phyloP scores from a whole-genome alignment of 53 echinoderm and acorn worm species.

The Echinometra lucunter region DNA sequence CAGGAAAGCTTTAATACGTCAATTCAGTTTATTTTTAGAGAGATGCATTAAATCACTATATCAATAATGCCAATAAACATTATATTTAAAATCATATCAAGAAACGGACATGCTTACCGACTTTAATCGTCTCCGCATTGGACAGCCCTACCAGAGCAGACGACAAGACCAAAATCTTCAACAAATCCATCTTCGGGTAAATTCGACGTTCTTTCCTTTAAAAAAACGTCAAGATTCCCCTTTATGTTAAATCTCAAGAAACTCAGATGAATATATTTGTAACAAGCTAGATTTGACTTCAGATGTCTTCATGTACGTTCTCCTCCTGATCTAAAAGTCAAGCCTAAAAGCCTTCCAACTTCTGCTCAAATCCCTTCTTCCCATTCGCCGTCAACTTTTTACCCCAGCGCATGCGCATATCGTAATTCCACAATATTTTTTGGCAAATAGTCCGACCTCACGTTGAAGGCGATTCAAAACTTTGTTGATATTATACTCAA shows the following conservation, averaged over 20 bases:
- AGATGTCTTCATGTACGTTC: background rate
- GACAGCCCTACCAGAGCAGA: constrained; percentile 1
- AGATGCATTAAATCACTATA: too few relatives aligned
- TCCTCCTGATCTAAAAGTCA: constrained; percentile 20
- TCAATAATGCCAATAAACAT: too few relatives aligned
- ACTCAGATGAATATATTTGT: background rate
- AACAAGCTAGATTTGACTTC: background rate
- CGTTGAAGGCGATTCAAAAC: background rate
- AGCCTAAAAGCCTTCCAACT: constrained; percentile 15
- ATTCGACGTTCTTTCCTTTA: background rate
- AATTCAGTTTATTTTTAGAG: background rate
- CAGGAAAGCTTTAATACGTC: background rate
- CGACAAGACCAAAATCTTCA: background rate
- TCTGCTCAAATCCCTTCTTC: constrained; percentile 7
- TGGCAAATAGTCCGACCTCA: background rate
- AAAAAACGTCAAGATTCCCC: background rate
- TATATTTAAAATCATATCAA: too few relatives aligned
- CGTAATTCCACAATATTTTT: background rate
- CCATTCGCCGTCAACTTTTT: constrained; percentile 36
- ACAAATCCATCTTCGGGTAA: constrained; percentile 30
- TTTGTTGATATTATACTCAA: constrained; percentile 35
- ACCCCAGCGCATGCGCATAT: constrained; percentile 45
- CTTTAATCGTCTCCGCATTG: constrained; percentile 6
- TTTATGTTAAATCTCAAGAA: background rate
- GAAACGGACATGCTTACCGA: background rate